Conservation (phyloP, 2,888 invertebrate species). For the Pandemis corylana region DNA sequence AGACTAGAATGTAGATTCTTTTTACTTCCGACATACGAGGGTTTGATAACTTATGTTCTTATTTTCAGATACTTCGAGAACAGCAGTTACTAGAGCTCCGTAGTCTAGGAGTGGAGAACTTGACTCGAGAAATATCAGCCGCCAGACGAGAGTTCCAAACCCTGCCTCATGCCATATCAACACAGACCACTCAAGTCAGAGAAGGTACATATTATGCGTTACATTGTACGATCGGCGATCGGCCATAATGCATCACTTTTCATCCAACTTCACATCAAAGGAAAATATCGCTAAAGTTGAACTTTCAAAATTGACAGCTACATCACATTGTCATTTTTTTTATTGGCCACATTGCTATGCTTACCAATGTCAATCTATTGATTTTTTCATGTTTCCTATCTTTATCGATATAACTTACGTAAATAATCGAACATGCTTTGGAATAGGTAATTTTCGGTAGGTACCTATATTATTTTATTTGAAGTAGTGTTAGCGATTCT, state of each 20-base stretch:
- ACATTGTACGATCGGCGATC: no score
- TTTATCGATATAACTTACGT: background rate
- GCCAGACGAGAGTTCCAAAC: conserved; percentile 85
- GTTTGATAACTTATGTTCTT: background rate
- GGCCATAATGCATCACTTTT: background rate
- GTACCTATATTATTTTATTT: background rate
- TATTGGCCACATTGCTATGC: no score
- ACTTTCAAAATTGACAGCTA: no score
- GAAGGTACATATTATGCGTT: conserved; percentile 75
- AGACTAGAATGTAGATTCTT: no score
- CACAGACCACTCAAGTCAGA: conserved; percentile 84
- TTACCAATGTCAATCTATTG: no score
- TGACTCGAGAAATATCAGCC: conserved; percentile 84
- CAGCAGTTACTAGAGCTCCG: conserved; percentile 79
- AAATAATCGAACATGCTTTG: background rate
- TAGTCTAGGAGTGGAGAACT: conserved; percentile 80
- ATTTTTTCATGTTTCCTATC: background rate
- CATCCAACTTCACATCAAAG: no score
- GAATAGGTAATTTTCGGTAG: background rate
- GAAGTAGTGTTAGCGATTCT: background rate
- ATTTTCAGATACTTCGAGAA: conserved; percentile 79
- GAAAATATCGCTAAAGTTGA: no score
- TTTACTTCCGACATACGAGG: no score
- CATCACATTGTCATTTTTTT: no score
- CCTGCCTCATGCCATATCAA: conserved; percentile 85